Conservation (phyloP, 2,113 vertebrate species). For the Grantiella picta region DNA sequence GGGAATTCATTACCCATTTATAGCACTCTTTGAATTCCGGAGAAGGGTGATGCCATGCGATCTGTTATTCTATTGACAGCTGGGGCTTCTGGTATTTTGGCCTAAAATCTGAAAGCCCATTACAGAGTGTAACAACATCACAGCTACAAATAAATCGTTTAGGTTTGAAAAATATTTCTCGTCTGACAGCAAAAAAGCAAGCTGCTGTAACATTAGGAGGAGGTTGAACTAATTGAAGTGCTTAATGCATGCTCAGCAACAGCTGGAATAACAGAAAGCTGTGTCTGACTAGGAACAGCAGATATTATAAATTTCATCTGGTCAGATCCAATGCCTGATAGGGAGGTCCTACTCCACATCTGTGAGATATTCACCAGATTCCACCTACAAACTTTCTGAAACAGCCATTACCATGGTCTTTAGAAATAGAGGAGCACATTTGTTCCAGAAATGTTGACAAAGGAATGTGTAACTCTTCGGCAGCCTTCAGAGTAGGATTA, state of each 20-base stretch:
- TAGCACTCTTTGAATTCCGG: neutral
- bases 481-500: neutral
- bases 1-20: neutral
- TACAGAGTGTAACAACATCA: neutral
- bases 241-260: constrained; percentile 52
- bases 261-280: constrained; percentile 69
- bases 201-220: constrained; percentile 47
- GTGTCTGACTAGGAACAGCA: constrained; percentile 20
- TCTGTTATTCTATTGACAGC: neutral
- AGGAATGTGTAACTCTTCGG: neutral
- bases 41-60: neutral
- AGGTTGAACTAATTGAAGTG: constrained; percentile 63
- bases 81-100: neutral
- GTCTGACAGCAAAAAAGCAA: constrained; percentile 5
- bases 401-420: neutral
- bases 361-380: constrained; percentile 51
- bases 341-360: constrained; percentile 53
- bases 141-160: constrained; percentile 15
- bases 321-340: constrained; percentile 50
- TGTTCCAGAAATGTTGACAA: neutral
- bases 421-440: neutral
- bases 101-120: neutral
- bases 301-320: constrained; percentile 51
- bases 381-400: neutral
- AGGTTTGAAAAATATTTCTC: neutral